phyloP scores from a whole-genome alignment of 1,140 invertebrate genomes.

The Ephestia elutella region DNA sequence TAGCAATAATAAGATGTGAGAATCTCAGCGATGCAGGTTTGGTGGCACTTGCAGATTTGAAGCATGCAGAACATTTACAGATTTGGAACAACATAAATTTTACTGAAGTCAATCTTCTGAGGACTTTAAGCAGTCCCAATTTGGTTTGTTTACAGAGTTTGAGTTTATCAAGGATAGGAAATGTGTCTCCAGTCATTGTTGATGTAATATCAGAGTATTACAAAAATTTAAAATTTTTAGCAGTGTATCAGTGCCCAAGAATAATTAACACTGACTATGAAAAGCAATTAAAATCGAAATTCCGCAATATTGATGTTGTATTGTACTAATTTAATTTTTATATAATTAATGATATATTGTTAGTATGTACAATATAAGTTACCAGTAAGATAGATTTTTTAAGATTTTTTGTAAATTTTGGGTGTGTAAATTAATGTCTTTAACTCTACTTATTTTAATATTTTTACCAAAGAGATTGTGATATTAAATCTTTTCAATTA shows the following conservation, averaged over 20 bases:
- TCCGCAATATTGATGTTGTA: conserved; percentile 62
- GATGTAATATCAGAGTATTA: conserved; percentile 63
- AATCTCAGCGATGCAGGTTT: conserved; percentile 58
- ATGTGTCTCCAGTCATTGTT: conserved; percentile 54
- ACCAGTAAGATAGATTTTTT: too few relatives aligned
- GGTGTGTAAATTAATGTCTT: too few relatives aligned
- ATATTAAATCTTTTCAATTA: background rate
- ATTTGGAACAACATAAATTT: conserved; percentile 68
- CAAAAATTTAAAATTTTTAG: conserved; percentile 60
- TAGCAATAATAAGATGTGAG: conserved; percentile 66
- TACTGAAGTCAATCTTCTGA: conserved; percentile 45
- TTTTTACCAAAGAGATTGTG: background rate
- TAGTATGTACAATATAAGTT: background rate
- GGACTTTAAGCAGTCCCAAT: conserved; percentile 41
- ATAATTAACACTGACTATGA: conserved; percentile 65
- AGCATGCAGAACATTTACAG: conserved; percentile 50
- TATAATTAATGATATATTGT: conserved; percentile 9
- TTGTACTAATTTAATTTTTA: conserved; percentile 38
- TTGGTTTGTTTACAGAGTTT: conserved; percentile 51
- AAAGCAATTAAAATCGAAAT: conserved; percentile 63
- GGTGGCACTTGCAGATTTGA: conserved; percentile 39
- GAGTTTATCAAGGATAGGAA: conserved; percentile 61
- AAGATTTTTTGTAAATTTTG: background rate
- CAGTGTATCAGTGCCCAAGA: conserved; percentile 62
- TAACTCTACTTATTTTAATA: background rate